Evolutionary conservation across 1,140 invertebrate genomes (phyloP).

Genomic region (Drosophila burlai): DNA sequence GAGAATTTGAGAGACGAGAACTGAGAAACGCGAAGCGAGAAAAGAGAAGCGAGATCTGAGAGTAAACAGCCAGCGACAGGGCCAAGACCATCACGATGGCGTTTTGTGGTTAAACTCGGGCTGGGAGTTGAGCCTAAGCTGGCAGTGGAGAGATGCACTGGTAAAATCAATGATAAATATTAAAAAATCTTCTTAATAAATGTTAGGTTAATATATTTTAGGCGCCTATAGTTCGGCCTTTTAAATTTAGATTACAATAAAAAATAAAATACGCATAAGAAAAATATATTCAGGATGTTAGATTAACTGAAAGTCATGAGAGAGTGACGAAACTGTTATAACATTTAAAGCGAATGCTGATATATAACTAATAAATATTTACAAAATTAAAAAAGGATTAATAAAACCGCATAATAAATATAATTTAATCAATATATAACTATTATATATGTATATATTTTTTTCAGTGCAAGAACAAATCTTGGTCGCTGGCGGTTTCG

Average conservation of each 20-base stretch:
- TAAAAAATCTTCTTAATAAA: not conserved
- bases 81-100: conserved; percentile 59
- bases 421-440: no score
- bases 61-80: conserved; percentile 52
- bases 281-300: not conserved
- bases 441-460: not conserved
- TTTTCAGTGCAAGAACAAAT: conserved; percentile 17
- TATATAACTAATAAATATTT: no score
- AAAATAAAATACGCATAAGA: not conserved
- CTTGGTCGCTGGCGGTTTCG: conserved; percentile 76
- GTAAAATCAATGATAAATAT: not conserved
- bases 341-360: no score
- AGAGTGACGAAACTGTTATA: not conserved
- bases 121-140: conserved; percentile 21
- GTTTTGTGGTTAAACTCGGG: conserved; percentile 69
- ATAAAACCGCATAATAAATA: no score
- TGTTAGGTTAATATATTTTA: not conserved
- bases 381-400: no score
- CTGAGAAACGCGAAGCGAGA: not conserved
- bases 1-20: not conserved
- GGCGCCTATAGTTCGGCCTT: no score
- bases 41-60: conserved; percentile 12
- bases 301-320: not conserved
- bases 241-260: not conserved
- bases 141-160: not conserved